Evolutionary conservation across 2,797 vertebrate genomes (phyloP).

Genomic region (Luscinia luscinia): DNA sequence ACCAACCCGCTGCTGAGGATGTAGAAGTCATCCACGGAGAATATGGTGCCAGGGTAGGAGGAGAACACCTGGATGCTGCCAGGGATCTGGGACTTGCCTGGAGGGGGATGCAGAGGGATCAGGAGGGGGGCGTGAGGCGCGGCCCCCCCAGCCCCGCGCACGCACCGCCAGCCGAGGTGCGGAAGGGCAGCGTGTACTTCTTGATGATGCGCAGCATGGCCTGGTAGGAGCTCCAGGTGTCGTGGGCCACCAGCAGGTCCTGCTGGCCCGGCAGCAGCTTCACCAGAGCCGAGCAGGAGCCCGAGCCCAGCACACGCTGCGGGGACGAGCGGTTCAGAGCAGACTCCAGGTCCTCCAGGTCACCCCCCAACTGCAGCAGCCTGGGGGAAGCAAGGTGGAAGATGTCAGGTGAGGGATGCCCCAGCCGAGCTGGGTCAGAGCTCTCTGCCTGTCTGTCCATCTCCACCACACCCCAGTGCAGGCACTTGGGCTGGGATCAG

Average conservation of each 20-base stretch:
- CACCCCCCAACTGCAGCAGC: slow-evolving; percentile 90
- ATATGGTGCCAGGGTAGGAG: slow-evolving; percentile 92
- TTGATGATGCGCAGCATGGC: slow-evolving; percentile 93
- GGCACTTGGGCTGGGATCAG: not conserved
- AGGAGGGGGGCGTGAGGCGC: not conserved
- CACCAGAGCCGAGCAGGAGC: slow-evolving; percentile 94
- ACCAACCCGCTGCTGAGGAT: slow-evolving; percentile 92
- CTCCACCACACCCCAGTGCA: not conserved
- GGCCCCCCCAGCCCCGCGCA: not conserved
- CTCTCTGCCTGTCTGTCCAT: not conserved
- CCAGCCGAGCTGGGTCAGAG: not conserved
- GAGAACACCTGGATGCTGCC: slow-evolving; percentile 88
- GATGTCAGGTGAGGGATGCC: not conserved
- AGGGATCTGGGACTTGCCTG: slow-evolving; percentile 78
- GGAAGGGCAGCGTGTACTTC: slow-evolving; percentile 89
- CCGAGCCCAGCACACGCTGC: slow-evolving; percentile 80
- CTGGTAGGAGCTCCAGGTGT: slow-evolving; percentile 92
- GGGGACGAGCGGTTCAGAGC: slow-evolving; percentile 86
- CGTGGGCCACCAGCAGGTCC: slow-evolving; percentile 92
- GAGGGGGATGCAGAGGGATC: not conserved
- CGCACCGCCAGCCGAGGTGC: slow-evolving; percentile 78
- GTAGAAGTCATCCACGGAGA: slow-evolving; percentile 96
- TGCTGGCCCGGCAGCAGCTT: slow-evolving; percentile 87
- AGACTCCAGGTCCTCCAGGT: slow-evolving; percentile 91
- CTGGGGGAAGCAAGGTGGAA: slow-evolving; percentile 12